These are phyloP conservation scores for Atherinosoma microstoma DNA, from an alignment of 2,797 vertebrate species.

Conservation along the genomic window DNA sequence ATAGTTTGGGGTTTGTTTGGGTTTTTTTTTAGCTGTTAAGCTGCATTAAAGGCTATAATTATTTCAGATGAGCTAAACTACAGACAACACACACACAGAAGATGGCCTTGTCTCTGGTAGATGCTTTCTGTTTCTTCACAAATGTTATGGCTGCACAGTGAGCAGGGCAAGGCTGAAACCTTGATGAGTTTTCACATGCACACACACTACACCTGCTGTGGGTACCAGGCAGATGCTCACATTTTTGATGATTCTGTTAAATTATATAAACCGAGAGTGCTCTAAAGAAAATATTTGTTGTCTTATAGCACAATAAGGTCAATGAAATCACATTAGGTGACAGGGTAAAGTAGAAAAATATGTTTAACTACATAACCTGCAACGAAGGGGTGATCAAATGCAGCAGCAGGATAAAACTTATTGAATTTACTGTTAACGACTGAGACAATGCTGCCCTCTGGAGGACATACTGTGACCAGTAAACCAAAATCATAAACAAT, in stretches of 20 bases:
- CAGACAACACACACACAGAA: neutral
- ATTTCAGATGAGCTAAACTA: neutral
- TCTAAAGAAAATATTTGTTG: neutral
- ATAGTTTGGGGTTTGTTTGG: neutral
- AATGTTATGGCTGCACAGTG: constrained; percentile 8
- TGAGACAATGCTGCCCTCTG: neutral
- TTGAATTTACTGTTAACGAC: neutral
- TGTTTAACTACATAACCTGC: neutral
- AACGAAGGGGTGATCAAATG: neutral
- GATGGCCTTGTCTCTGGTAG: constrained; percentile 11
- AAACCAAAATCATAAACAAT: too few relatives aligned
- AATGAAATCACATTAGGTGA: neutral
- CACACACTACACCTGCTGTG: constrained; percentile 12
- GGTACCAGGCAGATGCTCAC: neutral
- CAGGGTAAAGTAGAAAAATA: neutral
- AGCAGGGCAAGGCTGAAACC: neutral
- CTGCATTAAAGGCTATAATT: neutral
- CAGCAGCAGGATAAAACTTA: neutral
- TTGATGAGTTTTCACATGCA: neutral
- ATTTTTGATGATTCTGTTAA: neutral
- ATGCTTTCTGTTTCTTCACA: neutral
- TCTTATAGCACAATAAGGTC: neutral
- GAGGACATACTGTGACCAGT: neutral
- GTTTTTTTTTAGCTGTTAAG: neutral
- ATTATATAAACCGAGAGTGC: neutral